Evolutionary conservation across 1,140 invertebrate genomes (phyloP).

Genomic region (Solenopsis invicta): DNA sequence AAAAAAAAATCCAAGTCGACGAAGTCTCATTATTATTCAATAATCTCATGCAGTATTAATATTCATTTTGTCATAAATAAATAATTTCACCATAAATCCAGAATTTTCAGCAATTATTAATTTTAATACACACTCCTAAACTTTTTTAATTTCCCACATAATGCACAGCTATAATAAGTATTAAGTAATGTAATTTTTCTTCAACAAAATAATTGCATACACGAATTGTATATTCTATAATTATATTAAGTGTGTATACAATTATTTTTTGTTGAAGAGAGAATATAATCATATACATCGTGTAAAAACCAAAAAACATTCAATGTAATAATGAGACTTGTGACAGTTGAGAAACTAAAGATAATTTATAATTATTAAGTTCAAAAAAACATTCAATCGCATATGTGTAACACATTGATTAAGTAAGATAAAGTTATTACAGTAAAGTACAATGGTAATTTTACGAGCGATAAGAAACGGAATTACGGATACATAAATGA

Average conservation of each 20-base stretch:
- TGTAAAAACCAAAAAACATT: not conserved
- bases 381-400: slow-evolving; percentile 8
- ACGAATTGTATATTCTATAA: too few relatives aligned
- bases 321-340: not conserved
- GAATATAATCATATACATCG: not conserved
- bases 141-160: not conserved
- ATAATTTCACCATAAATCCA: not conserved
- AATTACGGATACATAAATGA: slow-evolving; percentile 11
- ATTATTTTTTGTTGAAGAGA: not conserved
- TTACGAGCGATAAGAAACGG: slow-evolving; percentile 5
- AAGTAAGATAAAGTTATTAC: slow-evolving; percentile 17
- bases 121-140: not conserved
- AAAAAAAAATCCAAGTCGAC: slow-evolving; percentile 34
- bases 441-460: not conserved
- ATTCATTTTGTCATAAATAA: slow-evolving; percentile 37
- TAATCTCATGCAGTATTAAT: slow-evolving; percentile 68
- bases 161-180: not conserved
- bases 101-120: slow-evolving; percentile 14
- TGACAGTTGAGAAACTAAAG: too few relatives aligned
- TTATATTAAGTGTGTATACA: too few relatives aligned
- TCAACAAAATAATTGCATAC: slow-evolving; percentile 4
- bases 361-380: not conserved
- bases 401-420: not conserved
- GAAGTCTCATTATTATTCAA: slow-evolving; percentile 80
- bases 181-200: not conserved